Conservation (phyloP, 2,797 vertebrate genomes). For the Petrocephalus schoutedeni region DNA sequence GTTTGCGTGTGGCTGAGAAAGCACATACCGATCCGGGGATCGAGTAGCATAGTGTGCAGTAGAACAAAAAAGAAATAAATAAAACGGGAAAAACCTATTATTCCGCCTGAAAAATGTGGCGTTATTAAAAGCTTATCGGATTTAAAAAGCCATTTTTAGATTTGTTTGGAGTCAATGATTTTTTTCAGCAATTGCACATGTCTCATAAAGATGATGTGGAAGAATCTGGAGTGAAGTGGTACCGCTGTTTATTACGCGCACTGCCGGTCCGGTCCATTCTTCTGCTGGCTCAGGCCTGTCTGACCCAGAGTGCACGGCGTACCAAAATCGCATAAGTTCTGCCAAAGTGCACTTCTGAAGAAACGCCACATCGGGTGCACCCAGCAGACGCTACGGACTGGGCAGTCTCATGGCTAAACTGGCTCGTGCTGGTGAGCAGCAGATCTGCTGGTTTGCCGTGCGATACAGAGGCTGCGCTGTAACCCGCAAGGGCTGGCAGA, state of each 20-base stretch:
- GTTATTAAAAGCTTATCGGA: neutral
- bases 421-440: neutral
- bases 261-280: neutral
- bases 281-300: neutral
- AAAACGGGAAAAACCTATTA: slow-evolving; percentile 6
- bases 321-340: neutral
- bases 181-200: neutral
- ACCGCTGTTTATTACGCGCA: neutral
- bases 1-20: neutral
- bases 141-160: slow-evolving; percentile 21
- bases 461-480: neutral
- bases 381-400: neutral
- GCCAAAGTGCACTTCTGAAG: neutral
- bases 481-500: neutral
- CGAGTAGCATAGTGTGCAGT: neutral
- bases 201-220: neutral
- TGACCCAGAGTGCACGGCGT: neutral
- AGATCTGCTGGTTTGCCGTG: neutral
- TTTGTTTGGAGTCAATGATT: slow-evolving; percentile 10
- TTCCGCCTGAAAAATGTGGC: neutral
- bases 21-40: neutral
- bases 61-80: neutral
- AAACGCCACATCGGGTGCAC: neutral
- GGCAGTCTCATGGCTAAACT: neutral
- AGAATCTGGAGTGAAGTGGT: neutral